A percentile compares a stretch with the other conserved stretches of the same genome.
phyloP scores from a whole-genome alignment of 2,797 vertebrate species.

The Falco biarmicus region DNA sequence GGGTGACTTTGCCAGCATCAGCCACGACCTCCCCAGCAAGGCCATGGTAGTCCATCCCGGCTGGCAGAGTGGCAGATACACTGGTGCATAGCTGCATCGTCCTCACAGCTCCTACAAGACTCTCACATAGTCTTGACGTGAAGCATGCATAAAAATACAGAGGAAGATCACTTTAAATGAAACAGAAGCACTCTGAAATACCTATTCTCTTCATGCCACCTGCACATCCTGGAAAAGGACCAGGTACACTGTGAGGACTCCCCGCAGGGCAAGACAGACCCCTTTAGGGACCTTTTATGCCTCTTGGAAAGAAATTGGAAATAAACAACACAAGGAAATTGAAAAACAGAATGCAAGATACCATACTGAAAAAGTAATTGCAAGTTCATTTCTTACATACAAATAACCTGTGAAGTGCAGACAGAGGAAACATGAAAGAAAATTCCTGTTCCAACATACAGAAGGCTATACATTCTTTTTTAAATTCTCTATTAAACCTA shows the following conservation, averaged over 20 bases:
- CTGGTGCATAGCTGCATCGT: background rate
- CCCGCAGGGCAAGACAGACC: background rate
- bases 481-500: background rate
- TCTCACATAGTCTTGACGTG: background rate
- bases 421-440: background rate
- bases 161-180: background rate
- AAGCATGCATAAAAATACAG: background rate
- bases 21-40: accelerated
- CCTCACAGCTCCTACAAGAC: background rate
- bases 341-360: background rate
- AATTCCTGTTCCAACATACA: background rate
- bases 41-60: accelerated
- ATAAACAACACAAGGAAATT: background rate
- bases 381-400: background rate
- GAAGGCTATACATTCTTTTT: background rate
- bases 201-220: background rate
- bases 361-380: background rate
- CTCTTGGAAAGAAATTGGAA: background rate
- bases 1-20: background rate
- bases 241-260: background rate
- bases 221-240: background rate
- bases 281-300: background rate
- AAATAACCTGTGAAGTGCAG: background rate
- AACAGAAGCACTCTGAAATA: background rate
- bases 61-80: accelerated